Percentiles rank a stretch among this genome's conserved stretches.
phyloP scores from a whole-genome alignment of 2,797 vertebrate genomes.

The Acrossocheilus fasciatus region DNA sequence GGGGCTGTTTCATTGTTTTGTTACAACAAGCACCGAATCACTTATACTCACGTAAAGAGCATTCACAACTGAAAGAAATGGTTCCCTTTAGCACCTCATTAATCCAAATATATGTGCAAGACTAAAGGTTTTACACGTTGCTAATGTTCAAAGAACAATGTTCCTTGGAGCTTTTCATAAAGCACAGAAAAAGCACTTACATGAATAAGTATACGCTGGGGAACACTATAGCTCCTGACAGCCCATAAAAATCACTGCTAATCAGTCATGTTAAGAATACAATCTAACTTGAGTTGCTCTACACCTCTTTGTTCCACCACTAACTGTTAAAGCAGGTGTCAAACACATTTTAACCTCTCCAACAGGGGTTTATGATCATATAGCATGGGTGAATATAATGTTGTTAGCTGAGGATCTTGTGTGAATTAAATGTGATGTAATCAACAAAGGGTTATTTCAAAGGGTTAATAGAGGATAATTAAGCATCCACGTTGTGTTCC shows the following conservation, averaged over 20 bases:
- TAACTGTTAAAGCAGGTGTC: constrained; percentile 14
- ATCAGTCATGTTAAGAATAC: constrained; percentile 46
- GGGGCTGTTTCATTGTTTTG: constrained; percentile 2
- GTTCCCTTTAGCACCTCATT: constrained; percentile 7
- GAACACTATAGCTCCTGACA: constrained; percentile 38
- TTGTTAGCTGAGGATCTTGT: background rate
- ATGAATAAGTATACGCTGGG: constrained; percentile 7
- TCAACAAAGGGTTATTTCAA: constrained; percentile 20
- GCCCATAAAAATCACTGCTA: constrained; percentile 51
- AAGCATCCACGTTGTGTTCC: constrained; percentile 5
- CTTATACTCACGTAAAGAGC: background rate
- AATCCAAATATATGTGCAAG: constrained; percentile 21
- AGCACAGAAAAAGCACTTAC: constrained; percentile 19
- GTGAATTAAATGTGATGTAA: constrained; percentile 17
- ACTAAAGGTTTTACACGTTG: constrained; percentile 23
- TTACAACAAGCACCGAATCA: background rate
- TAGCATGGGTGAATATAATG: background rate
- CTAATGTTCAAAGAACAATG: constrained; percentile 32
- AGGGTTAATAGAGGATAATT: background rate
- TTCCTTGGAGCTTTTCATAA: constrained; percentile 33
- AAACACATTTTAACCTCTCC: background rate
- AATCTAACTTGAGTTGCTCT: background rate
- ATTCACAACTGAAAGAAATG: background rate
- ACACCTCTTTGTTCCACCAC: background rate
- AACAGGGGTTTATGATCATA: background rate